Percentiles rank a stretch among this genome's conserved stretches.
phyloP scores from a whole-genome alignment of 2,888 invertebrate species.

The Nesidiocoris tenuis region DNA sequence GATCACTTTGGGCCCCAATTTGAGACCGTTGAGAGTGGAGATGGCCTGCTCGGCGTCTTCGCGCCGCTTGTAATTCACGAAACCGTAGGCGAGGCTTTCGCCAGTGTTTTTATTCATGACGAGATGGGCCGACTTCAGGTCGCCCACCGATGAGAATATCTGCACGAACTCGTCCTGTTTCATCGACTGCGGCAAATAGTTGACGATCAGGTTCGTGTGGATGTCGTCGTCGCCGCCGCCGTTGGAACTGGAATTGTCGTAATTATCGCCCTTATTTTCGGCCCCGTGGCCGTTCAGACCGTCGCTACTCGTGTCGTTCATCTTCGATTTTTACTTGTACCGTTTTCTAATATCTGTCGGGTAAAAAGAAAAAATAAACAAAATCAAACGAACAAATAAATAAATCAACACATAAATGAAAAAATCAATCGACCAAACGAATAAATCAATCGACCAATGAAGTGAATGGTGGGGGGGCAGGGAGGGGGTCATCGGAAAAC shows the following conservation, averaged over 20 bases:
- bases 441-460: constrained; percentile 21
- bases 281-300: constrained; percentile 35
- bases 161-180: constrained; percentile 98
- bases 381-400: constrained; percentile 23
- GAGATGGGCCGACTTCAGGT: constrained; percentile 98
- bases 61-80: constrained; percentile 96
- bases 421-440: constrained; percentile 23
- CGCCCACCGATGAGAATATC: constrained; percentile 96
- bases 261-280: background rate
- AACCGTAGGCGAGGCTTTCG: constrained; percentile 98
- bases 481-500: background rate
- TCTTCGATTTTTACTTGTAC: constrained; percentile 25
- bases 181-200: constrained; percentile 99
- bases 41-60: constrained; percentile 99
- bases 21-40: constrained; percentile 93
- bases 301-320: constrained; percentile 33
- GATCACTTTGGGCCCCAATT: constrained; percentile 98
- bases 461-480: background rate
- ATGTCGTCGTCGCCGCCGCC: constrained; percentile 67
- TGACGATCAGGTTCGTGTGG: constrained; percentile 98
- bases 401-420: constrained; percentile 23
- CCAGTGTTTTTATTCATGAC: constrained; percentile 98
- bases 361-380: constrained; percentile 40
- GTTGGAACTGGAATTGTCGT: constrained; percentile 13
- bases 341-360: constrained; percentile 39